Evolutionary conservation across 2,888 invertebrate genomes (phyloP), one percentile per base, ranked within the genome.

Genomic region (Chesias legatella): DNA sequence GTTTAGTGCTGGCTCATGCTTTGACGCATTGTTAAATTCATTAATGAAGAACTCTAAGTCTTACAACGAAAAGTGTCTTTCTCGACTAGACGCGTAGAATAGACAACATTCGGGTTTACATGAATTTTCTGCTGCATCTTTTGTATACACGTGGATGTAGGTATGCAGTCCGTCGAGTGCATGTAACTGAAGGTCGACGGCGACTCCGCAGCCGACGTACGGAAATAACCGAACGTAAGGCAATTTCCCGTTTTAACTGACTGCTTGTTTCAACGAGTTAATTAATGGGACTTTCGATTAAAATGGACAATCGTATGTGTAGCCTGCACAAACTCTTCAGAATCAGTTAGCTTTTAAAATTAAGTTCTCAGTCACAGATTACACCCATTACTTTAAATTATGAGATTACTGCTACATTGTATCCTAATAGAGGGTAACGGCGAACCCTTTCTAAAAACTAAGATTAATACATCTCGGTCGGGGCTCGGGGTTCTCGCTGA

Each of bases 211-310:
- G 60, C 63, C 58, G 60, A 53, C 62, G 62, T 64, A 73, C 82
- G 81, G 80, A 84, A 81, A 82, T 81, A 79, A 68, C 72, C 68
- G 67, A 67, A 72, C 74, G 72, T 67, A 67, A 64, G 63, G 71
- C 78, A 77, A 83, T 83, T 75, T 82, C 80, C 81, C 74, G 72
- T 68, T 57, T 45, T 40, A 40, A 40, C 44, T 29, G 40, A 28
- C 33, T 39, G 43, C 28, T 36, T 44, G 32, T 41, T 32, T 38
- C 35, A 44, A 35, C 29, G 41, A 29, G 46, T 43, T 39, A 28
- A 48, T 46, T 46, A 37, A 42, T 34, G 24, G 30, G 38, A 32
- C 31, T 40, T 43, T 44, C 38, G 37, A 52, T 45, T 26, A 36
- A 36, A 34, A 22, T 32, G 29, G 10, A 24, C 33, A 32, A 39